Conservation (phyloP, 2,888 invertebrate species). For the Tridacna gigas region DNA sequence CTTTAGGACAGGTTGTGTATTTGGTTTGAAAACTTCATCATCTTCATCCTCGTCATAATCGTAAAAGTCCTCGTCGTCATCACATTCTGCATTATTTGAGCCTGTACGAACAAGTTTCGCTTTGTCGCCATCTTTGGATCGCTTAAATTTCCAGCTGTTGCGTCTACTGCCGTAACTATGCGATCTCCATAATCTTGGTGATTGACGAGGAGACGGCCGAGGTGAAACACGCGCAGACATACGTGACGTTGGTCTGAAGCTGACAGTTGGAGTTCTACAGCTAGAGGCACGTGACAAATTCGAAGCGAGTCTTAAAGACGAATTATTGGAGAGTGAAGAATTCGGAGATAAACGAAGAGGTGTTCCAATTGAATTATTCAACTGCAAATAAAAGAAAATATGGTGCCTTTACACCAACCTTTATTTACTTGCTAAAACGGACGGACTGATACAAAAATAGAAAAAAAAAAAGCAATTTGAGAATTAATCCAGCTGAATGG, state of each 20-base stretch:
- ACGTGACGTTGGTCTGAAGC: conserved; percentile 65
- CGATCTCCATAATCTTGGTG: conserved; percentile 76
- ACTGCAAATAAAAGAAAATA: background rate
- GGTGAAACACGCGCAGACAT: conserved; percentile 67
- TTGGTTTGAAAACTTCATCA: conserved; percentile 79
- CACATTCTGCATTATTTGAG: conserved; percentile 86
- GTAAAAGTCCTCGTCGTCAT: conserved; percentile 84
- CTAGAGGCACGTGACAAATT: conserved; percentile 57
- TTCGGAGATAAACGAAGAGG: conserved; percentile 44
- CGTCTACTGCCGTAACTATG: conserved; percentile 84
- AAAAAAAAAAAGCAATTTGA: too few relatives aligned
- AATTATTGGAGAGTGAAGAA: conserved; percentile 42
- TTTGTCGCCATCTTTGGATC: conserved; percentile 81
- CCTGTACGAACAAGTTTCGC: conserved; percentile 81
- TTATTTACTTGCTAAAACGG: too few relatives aligned
- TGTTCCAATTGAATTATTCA: conserved; percentile 19
- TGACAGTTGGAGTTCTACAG: conserved; percentile 66
- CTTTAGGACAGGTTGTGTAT: conserved; percentile 51
- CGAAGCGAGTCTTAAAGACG: conserved; percentile 36
- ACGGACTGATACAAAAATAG: too few relatives aligned
- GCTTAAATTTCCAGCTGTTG: conserved; percentile 82
- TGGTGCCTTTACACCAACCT: too few relatives aligned
- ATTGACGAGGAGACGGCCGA: conserved; percentile 75
- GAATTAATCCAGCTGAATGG: too few relatives aligned
- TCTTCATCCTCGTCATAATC: conserved; percentile 87